Percentiles rank a stretch among this genome's conserved stretches.
These are phyloP conservation scores for Solen grandis DNA, from an alignment of 1,140 invertebrate species.

Conservation along the genomic window DNA sequence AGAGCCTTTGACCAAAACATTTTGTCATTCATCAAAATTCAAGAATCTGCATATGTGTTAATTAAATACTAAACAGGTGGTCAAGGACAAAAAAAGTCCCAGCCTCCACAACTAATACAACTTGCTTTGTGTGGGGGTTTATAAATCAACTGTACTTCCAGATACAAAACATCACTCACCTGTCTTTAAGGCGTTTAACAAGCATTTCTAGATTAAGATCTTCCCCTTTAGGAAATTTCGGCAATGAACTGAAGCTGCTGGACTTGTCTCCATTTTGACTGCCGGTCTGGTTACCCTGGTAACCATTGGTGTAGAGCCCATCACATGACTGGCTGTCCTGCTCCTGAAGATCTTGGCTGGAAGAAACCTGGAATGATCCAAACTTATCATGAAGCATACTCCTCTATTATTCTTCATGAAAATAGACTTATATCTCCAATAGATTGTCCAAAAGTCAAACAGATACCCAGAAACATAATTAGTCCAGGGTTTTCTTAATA, in stretches of 20 bases:
- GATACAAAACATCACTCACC: constrained; percentile 63
- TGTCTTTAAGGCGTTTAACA: constrained; percentile 73
- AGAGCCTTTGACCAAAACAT: no score
- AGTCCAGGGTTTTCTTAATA: neutral
- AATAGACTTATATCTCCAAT: no score
- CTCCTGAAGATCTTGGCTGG: constrained; percentile 32
- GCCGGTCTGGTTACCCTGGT: neutral
- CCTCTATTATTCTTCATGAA: no score
- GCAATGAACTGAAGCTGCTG: constrained; percentile 39
- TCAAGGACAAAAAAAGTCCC: no score
- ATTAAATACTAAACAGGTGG: no score
- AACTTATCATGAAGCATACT: no score
- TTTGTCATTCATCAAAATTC: no score
- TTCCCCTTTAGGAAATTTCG: constrained; percentile 54
- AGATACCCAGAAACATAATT: neutral
- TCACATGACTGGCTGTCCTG: constrained; percentile 21
- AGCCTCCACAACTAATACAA: no score
- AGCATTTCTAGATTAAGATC: constrained; percentile 72
- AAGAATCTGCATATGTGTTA: no score
- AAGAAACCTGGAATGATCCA: constrained; percentile 27
- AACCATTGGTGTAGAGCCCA: constrained; percentile 44
- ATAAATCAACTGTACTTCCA: no score
- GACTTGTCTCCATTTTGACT: neutral
- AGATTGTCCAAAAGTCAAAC: no score
- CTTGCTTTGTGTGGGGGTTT: no score